phyloP scores from a whole-genome alignment of 1,140 invertebrate genomes.

The Caenorhabditis brenneri region DNA sequence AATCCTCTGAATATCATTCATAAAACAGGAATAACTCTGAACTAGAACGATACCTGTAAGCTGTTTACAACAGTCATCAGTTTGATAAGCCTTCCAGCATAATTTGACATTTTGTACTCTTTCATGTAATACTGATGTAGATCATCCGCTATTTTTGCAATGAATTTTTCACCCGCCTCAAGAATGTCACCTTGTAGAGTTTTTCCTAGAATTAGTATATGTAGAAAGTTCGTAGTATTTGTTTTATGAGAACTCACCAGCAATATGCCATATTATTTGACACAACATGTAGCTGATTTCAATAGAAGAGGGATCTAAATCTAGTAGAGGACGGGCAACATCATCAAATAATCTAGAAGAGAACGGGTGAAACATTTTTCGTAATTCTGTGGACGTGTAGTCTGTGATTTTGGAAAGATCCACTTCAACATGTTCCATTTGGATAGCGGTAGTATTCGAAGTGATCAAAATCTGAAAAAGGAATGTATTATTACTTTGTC shows the following conservation, averaged over 20 bases:
- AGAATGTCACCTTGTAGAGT: conserved; percentile 3
- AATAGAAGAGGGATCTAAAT: conserved; percentile 1
- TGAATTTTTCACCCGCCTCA: conserved; percentile 8
- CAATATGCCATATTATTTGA: conserved; percentile 23
- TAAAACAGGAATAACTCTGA: too few relatives aligned
- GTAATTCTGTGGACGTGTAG: not conserved
- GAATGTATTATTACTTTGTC: too few relatives aligned
- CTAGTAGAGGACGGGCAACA: not conserved
- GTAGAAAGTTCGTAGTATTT: too few relatives aligned
- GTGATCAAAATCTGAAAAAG: conserved; percentile 14
- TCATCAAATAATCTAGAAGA: not conserved
- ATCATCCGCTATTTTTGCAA: conserved; percentile 16
- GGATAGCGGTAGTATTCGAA: not conserved
- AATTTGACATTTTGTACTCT: conserved; percentile 36
- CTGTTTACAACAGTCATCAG: conserved; percentile 2
- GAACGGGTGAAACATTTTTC: conserved; percentile 1
- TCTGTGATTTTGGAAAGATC: conserved; percentile 21
- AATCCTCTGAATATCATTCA: not conserved
- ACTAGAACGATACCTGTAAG: not conserved
- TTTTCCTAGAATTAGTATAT: not conserved
- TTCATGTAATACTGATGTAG: conserved; percentile 17
- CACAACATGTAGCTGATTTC: conserved; percentile 29
- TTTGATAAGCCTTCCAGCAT: conserved; percentile 29
- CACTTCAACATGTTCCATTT: conserved; percentile 14
- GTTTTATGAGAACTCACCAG: not conserved